Conservation (phyloP, 2,797 vertebrate genomes). For the Spondyliosoma cantharus region DNA sequence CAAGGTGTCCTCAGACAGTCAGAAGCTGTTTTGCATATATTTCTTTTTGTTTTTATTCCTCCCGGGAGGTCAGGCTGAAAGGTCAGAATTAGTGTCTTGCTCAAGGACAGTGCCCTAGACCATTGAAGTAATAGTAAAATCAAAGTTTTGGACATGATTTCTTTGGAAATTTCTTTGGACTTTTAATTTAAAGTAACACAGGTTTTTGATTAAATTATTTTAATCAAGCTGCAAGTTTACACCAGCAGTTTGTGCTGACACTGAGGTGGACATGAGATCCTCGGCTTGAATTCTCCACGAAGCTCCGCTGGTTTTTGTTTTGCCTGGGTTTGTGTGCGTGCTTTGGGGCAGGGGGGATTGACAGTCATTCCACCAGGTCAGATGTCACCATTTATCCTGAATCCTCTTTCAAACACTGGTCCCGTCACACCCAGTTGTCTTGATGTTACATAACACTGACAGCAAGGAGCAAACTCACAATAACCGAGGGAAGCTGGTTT, state of each 20-base stretch:
- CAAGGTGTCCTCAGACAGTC: background rate
- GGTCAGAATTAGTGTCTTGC: no score
- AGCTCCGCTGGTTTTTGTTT: conserved; percentile 30
- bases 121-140: background rate
- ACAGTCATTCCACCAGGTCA: conserved; percentile 42
- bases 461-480: background rate
- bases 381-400: conserved; percentile 42
- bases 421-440: conserved; percentile 29
- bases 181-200: conserved; percentile 1
- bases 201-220: background rate
- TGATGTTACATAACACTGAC: conserved; percentile 29
- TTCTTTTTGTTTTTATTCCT: background rate
- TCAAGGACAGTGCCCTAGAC: background rate
- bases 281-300: conserved; percentile 11
- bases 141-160: no score
- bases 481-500: conserved; percentile 16
- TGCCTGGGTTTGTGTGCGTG: conserved; percentile 19
- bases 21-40: background rate
- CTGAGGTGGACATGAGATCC: background rate
- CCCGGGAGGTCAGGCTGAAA: no score
- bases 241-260: conserved; percentile 1
- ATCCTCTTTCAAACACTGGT: conserved; percentile 26
- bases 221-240: conserved; percentile 1
- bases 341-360: conserved; percentile 11
- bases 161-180: no score